These are phyloP conservation scores for Meganola albula DNA, from an alignment of 2,888 invertebrate genomes.

Conservation along the genomic window DNA sequence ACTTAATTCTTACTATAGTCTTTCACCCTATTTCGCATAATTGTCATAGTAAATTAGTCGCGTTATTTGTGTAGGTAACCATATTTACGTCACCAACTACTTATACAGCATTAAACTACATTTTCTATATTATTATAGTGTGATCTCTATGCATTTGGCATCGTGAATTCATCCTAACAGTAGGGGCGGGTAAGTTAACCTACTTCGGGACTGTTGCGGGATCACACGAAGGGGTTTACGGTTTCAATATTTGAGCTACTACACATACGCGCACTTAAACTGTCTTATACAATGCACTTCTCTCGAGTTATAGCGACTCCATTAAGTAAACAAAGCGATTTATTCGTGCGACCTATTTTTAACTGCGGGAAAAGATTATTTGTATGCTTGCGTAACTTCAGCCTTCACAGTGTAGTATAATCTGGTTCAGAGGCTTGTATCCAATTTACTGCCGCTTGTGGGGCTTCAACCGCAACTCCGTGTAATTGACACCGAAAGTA, in stretches of 20 bases:
- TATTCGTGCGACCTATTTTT: slow-evolving; percentile 44
- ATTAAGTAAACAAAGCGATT: slow-evolving; percentile 31
- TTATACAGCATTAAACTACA: too few species aligned
- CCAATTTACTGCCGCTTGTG: slow-evolving; percentile 66
- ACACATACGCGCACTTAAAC: slow-evolving; percentile 36
- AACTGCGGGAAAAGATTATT: slow-evolving; percentile 39
- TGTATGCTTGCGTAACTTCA: slow-evolving; percentile 48
- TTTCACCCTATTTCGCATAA: too few species aligned
- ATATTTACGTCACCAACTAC: too few species aligned
- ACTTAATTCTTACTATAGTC: too few species aligned
- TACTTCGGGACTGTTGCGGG: slow-evolving; percentile 54
- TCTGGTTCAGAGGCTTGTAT: slow-evolving; percentile 62
- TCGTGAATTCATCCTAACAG: slow-evolving; percentile 50
- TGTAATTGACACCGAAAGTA: slow-evolving; percentile 68
- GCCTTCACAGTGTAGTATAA: slow-evolving; percentile 62
- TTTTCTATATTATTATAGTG: too few species aligned
- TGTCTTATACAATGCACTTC: slow-evolving; percentile 36
- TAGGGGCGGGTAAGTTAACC: slow-evolving; percentile 55
- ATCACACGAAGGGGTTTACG: slow-evolving; percentile 62
- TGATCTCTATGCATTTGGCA: slow-evolving; percentile 26
- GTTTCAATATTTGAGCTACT: slow-evolving; percentile 64
- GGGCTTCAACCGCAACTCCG: slow-evolving; percentile 66
- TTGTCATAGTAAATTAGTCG: too few species aligned
- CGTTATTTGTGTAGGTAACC: too few species aligned
- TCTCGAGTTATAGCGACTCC: slow-evolving; percentile 27